A percentile compares a stretch with the other conserved stretches of the same genome.
Evolutionary conservation across 1,140 invertebrate genomes (phyloP).

Genomic region (Apocrypta bakeri): DNA sequence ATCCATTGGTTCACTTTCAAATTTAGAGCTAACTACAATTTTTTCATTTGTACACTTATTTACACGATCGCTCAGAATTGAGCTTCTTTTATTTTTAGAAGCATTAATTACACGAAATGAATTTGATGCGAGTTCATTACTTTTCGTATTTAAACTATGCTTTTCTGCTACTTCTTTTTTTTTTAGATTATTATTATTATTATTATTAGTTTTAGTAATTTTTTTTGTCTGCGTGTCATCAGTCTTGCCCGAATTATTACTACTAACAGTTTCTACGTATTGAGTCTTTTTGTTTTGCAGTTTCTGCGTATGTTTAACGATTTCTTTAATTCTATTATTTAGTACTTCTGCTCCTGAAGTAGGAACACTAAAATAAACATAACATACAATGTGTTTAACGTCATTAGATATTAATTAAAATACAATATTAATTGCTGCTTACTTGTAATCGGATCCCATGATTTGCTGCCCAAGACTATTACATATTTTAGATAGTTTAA

Average conservation of each 20-base stretch:
- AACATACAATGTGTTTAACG: too few species aligned
- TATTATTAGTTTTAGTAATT: conserved; percentile 10
- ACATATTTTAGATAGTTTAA: conserved; percentile 66
- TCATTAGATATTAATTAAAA: neutral
- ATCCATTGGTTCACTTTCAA: neutral
- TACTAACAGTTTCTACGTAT: conserved; percentile 16
- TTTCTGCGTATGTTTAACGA: conserved; percentile 65
- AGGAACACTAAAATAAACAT: conserved; percentile 65
- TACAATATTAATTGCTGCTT: conserved; percentile 51
- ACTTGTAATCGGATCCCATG: conserved; percentile 69
- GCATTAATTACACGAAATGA: neutral
- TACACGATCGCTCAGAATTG: neutral
- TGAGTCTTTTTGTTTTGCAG: conserved; percentile 62
- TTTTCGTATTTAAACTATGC: conserved; percentile 19
- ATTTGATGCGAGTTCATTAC: neutral
- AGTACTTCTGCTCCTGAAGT: conserved; percentile 64
- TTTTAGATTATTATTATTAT: conserved; percentile 3
- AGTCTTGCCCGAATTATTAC: conserved; percentile 16
- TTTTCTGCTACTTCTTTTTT: conserved; percentile 26
- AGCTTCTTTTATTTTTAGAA: neutral
- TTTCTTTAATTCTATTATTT: conserved; percentile 65
- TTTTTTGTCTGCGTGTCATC: conserved; percentile 41
- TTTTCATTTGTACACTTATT: neutral
- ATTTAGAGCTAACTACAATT: neutral
- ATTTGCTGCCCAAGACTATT: conserved; percentile 64